Percentiles rank a stretch among this genome's conserved stretches.
Conservation (phyloP, 1,140 invertebrate genomes). For the Portunus trituberculatus region DNA sequence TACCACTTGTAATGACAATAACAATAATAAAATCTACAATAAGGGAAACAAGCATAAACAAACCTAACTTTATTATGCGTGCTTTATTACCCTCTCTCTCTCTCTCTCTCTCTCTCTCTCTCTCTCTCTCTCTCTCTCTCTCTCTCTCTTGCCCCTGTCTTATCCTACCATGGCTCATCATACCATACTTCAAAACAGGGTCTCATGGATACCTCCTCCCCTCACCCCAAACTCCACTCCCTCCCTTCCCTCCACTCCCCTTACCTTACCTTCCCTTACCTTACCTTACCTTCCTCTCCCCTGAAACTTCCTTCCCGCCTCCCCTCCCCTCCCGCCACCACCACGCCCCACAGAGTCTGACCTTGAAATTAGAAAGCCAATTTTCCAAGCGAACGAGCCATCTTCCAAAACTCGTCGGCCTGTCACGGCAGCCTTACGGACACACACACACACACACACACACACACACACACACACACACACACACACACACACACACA, state of each 20-base stretch:
- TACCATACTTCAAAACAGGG: not conserved
- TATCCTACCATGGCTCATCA: too few species aligned
- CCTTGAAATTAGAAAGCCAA: conserved; percentile 67
- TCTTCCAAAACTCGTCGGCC: conserved; percentile 31
- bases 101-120: not conserved
- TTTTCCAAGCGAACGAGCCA: conserved; percentile 52
- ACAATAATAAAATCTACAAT: not conserved
- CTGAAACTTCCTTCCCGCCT: too few species aligned
- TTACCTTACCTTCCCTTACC: not conserved
- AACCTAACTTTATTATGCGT: too few species aligned
- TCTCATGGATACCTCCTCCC: not conserved
- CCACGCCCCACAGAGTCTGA: not conserved
- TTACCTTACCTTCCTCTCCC: too few species aligned
- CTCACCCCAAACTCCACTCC: not conserved
- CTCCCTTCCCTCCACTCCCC: not conserved
- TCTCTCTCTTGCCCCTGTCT: not conserved
- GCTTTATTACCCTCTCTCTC: not conserved
- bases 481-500: conserved; percentile 5
- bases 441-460: not conserved
- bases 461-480: conserved; percentile 28
- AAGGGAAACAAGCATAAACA: not conserved
- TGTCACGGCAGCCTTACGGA: conserved; percentile 29
- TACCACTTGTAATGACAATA: not conserved
- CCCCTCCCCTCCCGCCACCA: not conserved
- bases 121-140: not conserved